phyloP scores from a whole-genome alignment of 1,140 invertebrate genomes.

The Acromyrmex charruanus region DNA sequence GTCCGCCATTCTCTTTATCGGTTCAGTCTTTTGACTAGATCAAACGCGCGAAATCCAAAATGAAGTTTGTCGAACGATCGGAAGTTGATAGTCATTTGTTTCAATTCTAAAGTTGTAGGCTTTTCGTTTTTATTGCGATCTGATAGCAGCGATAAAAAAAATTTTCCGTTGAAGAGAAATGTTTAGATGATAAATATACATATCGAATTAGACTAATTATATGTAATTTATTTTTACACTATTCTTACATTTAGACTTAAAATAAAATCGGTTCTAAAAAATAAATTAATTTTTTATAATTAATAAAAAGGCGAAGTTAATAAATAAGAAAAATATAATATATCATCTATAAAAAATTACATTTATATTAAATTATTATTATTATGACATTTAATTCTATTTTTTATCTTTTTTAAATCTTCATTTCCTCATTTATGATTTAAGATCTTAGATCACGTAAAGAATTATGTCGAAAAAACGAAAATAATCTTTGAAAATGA shows the following conservation, averaged over 20 bases:
- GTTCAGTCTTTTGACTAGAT: conserved; percentile 42
- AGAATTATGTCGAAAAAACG: neutral
- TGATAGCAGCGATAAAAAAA: conserved; percentile 1
- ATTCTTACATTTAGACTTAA: neutral
- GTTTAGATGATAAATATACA: neutral
- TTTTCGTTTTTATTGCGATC: conserved; percentile 2
- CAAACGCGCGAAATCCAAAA: conserved; percentile 47
- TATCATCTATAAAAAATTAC: neutral
- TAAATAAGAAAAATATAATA: neutral
- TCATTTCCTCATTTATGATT: neutral
- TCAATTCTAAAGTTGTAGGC: conserved; percentile 30
- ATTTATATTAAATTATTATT: neutral
- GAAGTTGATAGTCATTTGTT: conserved; percentile 18
- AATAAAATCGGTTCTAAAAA: neutral
- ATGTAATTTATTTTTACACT: neutral
- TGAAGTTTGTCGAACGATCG: conserved; percentile 48
- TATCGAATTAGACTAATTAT: neutral
- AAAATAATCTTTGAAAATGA: neutral
- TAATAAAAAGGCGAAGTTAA: neutral
- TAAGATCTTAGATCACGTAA: neutral
- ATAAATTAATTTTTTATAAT: neutral
- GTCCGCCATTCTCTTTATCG: conserved; percentile 13
- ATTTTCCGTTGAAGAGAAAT: conserved; percentile 9
- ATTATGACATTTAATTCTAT: neutral
- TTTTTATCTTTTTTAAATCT: neutral